phyloP scores from a whole-genome alignment of 2,113 vertebrate species.

The Notarius quadriscutis region DNA sequence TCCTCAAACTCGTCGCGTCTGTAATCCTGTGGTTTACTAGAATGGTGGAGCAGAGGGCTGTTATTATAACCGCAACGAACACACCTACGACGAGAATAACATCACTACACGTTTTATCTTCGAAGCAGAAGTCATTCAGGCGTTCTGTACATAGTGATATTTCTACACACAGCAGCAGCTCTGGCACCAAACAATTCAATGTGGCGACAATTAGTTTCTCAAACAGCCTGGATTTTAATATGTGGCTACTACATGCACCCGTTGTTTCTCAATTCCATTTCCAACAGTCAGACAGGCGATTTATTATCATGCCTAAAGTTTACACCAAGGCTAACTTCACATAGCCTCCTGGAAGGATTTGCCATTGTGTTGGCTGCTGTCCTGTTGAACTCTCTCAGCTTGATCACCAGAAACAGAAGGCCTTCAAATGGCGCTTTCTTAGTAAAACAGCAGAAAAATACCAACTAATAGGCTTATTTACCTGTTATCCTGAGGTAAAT shows the following conservation, averaged over 20 bases:
- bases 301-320: background rate
- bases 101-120: background rate
- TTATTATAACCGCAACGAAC: background rate
- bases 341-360: background rate
- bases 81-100: background rate
- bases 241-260: background rate
- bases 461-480: conserved; percentile 51
- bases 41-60: background rate
- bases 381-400: background rate
- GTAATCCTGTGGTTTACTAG: conserved; percentile 13
- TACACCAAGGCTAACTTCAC: no score
- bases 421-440: background rate
- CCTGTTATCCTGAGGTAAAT: conserved; percentile 76
- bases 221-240: background rate
- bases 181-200: background rate
- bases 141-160: background rate
- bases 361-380: background rate
- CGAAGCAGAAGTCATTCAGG: background rate
- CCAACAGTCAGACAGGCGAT: background rate
- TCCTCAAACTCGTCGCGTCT: background rate
- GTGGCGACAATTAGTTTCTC: background rate
- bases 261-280: background rate
- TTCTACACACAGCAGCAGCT: background rate
- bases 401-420: background rate
- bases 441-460: background rate